A percentile compares a stretch with the other conserved stretches of the same genome.
Evolutionary conservation across 2,888 invertebrate genomes (phyloP).

Genomic region (Eilema griseolum): DNA sequence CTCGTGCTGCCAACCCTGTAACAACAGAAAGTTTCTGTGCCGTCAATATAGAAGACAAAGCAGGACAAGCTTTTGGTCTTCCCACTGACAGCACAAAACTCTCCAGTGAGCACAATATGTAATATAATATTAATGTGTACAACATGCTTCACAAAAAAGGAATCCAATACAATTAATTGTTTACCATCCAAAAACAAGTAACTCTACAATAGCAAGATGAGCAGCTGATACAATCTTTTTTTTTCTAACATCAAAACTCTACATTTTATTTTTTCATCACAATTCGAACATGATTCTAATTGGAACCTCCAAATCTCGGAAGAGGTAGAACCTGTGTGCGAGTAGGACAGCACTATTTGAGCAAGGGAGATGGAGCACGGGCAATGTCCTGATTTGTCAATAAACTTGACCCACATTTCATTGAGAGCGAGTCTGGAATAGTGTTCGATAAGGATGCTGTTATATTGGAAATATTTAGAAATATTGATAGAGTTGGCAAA

Average conservation of each 20-base stretch:
- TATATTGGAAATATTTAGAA: conserved; percentile 38
- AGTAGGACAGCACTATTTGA: conserved; percentile 44
- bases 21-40: too few species aligned
- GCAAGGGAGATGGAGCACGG: conserved; percentile 60
- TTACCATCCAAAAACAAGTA: not conserved
- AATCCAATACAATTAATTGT: not conserved
- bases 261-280: conserved; percentile 41
- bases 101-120: too few species aligned
- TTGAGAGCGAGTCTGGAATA: conserved; percentile 76
- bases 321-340: conserved; percentile 40
- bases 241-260: conserved; percentile 21
- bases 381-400: conserved; percentile 86
- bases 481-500: not conserved
- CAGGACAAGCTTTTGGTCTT: too few species aligned
- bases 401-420: conserved; percentile 86
- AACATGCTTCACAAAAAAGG: too few species aligned
- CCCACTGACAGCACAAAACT: too few species aligned
- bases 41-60: too few species aligned
- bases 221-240: conserved; percentile 20
- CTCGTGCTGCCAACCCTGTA: too few species aligned
- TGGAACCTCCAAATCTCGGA: conserved; percentile 29
- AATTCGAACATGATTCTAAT: conserved; percentile 33
- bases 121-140: too few species aligned
- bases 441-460: conserved; percentile 54
- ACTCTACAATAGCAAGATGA: conserved; percentile 3